Percentiles rank a stretch among this genome's conserved stretches.
phyloP scores from a whole-genome alignment of 2,797 vertebrate genomes.

The Iguana delicatissima region DNA sequence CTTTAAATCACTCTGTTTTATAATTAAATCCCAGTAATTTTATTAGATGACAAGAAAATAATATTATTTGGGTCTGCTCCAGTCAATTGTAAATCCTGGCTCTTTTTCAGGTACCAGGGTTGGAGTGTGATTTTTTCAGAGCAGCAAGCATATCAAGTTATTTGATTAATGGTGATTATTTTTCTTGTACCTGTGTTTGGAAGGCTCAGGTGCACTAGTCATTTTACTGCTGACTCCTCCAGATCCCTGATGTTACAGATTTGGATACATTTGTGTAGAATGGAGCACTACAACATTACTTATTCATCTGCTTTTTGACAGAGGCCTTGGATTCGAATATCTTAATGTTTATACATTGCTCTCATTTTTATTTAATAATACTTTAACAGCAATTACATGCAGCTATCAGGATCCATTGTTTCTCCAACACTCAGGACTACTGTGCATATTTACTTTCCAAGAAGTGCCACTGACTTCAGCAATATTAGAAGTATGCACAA shows the following conservation, averaged over 20 bases:
- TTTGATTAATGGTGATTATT: slow-evolving; percentile 36
- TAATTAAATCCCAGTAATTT: not conserved
- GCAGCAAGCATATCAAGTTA: slow-evolving; percentile 25
- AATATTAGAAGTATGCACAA: not conserved
- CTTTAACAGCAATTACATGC: not conserved
- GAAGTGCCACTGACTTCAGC: not conserved
- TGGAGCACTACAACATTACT: slow-evolving; percentile 1
- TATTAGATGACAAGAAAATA: slow-evolving; percentile 5
- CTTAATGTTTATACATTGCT: not conserved
- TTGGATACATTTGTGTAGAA: not conserved
- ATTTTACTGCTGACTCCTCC: not conserved
- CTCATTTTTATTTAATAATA: not conserved
- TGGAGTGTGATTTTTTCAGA: not conserved
- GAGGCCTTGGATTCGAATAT: not conserved
- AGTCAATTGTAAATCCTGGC: slow-evolving; percentile 2
- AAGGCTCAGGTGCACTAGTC: slow-evolving; percentile 11
- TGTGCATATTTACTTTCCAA: not conserved
- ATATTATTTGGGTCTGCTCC: slow-evolving; percentile 3
- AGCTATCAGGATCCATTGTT: not conserved
- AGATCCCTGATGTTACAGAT: slow-evolving; percentile 7
- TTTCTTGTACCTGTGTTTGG: slow-evolving; percentile 15
- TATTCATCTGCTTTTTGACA: slow-evolving; percentile 1
- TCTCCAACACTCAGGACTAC: not conserved
- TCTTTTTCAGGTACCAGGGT: not conserved
- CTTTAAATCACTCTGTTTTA: slow-evolving; percentile 5